Conservation (phyloP, 2,888 invertebrate species). For the Tipula confusa region DNA sequence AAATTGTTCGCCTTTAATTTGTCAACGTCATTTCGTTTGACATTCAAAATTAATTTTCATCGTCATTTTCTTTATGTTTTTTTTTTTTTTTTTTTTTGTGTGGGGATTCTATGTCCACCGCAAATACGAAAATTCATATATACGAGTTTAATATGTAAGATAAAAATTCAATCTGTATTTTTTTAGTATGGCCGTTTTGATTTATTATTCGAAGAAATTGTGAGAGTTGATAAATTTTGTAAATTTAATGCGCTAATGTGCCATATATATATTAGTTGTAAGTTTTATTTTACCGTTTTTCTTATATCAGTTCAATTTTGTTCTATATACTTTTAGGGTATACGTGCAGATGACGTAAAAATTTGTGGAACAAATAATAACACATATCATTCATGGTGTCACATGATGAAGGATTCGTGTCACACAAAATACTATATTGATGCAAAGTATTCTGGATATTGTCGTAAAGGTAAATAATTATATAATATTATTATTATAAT, state of each 20-base stretch:
- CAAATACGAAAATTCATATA: too few species aligned
- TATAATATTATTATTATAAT: too few species aligned
- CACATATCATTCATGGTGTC: slow-evolving; percentile 73
- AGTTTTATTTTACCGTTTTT: neutral
- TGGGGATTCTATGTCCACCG: neutral
- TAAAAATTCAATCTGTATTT: neutral
- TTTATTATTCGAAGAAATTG: neutral
- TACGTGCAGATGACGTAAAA: slow-evolving; percentile 46
- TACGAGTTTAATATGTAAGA: neutral
- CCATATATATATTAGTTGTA: neutral
- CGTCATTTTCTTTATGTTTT: neutral
- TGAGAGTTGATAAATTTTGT: slow-evolving; percentile 32
- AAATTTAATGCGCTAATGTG: slow-evolving; percentile 34
- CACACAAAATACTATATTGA: slow-evolving; percentile 66
- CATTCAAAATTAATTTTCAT: slow-evolving; percentile 8
- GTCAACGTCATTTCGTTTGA: slow-evolving; percentile 26
- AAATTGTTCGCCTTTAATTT: neutral
- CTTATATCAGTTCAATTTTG: slow-evolving; percentile 32
- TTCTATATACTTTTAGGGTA: slow-evolving; percentile 38
- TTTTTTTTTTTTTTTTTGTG: too few species aligned
- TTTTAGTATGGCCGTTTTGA: neutral
- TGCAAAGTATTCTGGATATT: slow-evolving; percentile 62
- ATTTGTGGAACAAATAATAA: slow-evolving; percentile 70
- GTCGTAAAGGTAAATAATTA: slow-evolving; percentile 46
- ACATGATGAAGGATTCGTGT: slow-evolving; percentile 73